Percentiles rank a stretch among this genome's conserved stretches.
Conservation (phyloP, 1,140 invertebrate genomes). For the Drosophila grimshawi region DNA sequence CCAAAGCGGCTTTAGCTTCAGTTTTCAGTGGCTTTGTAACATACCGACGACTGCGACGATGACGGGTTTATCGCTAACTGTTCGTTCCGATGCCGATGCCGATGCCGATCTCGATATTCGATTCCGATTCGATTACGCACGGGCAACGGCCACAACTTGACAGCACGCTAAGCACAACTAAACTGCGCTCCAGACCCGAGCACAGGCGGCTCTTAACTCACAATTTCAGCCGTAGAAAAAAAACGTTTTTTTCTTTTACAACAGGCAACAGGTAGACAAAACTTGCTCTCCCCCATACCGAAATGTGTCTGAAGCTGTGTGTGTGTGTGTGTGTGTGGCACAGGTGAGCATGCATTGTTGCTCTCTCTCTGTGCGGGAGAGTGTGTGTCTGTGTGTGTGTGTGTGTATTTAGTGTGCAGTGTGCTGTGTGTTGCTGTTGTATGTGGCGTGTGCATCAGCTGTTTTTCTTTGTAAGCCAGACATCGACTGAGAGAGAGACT, state of each 20-base stretch:
- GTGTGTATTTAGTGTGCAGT: conserved; percentile 5
- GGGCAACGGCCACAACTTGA: conserved; percentile 52
- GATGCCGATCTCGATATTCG: conserved; percentile 24
- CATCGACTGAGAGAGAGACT: conserved; percentile 11
- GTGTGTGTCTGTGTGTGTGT: neutral
- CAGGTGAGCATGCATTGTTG: conserved; percentile 2
- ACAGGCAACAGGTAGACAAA: conserved; percentile 70
- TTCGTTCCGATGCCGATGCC: conserved; percentile 31
- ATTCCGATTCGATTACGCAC: conserved; percentile 41
- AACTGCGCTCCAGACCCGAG: conserved; percentile 68
- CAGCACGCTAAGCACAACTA: conserved; percentile 66
- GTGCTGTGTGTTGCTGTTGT: conserved; percentile 34
- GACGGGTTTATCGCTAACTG: conserved; percentile 48
- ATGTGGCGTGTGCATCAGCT: conserved; percentile 39
- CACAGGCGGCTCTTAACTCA: conserved; percentile 65
- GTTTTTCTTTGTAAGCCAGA: conserved; percentile 25
- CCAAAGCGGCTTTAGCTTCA: conserved; percentile 37
- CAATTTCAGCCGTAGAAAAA: conserved; percentile 39
- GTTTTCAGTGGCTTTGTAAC: conserved; percentile 41
- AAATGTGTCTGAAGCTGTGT: neutral
- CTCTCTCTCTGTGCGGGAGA: neutral
- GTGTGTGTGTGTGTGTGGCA: neutral
- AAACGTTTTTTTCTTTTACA: conserved; percentile 42
- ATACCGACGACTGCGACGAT: conserved; percentile 53
- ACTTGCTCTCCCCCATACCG: conserved; percentile 11